These are phyloP conservation scores for Macrotis lagotis DNA, from an alignment of 2,113 vertebrate genomes.

Conservation along the genomic window DNA sequence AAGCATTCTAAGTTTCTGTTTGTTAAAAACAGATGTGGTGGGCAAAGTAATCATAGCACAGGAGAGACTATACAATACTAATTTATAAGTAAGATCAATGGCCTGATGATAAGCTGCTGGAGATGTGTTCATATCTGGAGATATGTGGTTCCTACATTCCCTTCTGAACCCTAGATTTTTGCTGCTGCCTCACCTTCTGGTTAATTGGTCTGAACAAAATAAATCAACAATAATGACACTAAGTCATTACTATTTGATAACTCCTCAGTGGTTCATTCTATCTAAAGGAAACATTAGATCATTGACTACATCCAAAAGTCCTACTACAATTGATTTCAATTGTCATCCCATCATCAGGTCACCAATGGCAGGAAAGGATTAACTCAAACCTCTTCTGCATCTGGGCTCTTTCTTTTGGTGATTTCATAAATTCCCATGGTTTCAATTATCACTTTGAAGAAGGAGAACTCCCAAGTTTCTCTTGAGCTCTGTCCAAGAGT, in stretches of 20 bases:
- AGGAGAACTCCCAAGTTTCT: neutral
- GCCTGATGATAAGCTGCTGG: neutral
- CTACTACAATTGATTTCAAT: slow-evolving; percentile 5
- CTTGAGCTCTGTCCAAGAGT: neutral
- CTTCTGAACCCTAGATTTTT: neutral
- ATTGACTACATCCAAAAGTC: neutral
- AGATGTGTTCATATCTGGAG: neutral
- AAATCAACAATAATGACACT: neutral
- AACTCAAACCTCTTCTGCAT: neutral
- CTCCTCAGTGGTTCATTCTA: neutral
- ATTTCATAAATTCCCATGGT: neutral
- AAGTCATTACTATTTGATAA: neutral
- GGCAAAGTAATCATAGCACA: slow-evolving; percentile 34
- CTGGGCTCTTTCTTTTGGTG: neutral
- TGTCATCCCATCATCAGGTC: neutral
- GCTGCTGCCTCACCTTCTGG: neutral
- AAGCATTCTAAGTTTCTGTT: slow-evolving; percentile 6
- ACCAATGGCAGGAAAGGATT: neutral
- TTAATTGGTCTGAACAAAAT: neutral
- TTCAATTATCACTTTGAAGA: neutral
- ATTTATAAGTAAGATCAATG: slow-evolving; percentile 23
- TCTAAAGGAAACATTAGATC: slow-evolving; percentile 18
- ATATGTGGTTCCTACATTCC: neutral
- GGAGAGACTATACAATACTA: neutral
- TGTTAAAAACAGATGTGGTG: neutral